These are phyloP conservation scores for Eristalis pertinax DNA, from an alignment of 2,888 invertebrate genomes.

Conservation along the genomic window DNA sequence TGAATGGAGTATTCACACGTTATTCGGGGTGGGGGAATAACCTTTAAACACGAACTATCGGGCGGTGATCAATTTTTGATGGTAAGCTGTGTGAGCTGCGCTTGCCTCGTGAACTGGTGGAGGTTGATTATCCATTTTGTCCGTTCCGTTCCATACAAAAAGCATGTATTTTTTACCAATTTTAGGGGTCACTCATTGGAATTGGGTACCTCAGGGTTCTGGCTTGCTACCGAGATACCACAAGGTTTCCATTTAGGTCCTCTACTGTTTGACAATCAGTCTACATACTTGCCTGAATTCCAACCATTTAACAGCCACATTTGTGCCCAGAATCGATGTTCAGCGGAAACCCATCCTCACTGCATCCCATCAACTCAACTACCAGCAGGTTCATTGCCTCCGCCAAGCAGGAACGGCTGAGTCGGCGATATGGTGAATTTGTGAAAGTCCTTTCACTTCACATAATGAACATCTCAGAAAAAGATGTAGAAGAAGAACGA, in stretches of 20 bases:
- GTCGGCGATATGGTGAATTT: background rate
- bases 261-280: background rate
- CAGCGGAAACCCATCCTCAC: background rate
- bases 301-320: no score
- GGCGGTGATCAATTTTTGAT: background rate
- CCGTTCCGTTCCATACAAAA: no score
- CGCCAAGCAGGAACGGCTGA: background rate
- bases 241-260: background rate
- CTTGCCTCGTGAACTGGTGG: no score
- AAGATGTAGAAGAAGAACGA: background rate
- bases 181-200: no score
- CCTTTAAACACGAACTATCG: background rate
- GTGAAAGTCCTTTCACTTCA: background rate
- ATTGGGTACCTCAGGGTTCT: no score
- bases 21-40: background rate
- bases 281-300: background rate
- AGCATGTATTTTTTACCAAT: no score
- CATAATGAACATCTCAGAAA: conserved; percentile 2
- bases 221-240: background rate
- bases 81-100: background rate
- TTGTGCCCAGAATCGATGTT: no score
- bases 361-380: background rate
- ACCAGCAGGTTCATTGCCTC: background rate
- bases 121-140: no score
- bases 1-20: background rate